Evolutionary conservation across 1,140 invertebrate genomes (phyloP), one percentile per base, ranked within the genome.

Genomic region (Drosophila sturtevanti): DNA sequence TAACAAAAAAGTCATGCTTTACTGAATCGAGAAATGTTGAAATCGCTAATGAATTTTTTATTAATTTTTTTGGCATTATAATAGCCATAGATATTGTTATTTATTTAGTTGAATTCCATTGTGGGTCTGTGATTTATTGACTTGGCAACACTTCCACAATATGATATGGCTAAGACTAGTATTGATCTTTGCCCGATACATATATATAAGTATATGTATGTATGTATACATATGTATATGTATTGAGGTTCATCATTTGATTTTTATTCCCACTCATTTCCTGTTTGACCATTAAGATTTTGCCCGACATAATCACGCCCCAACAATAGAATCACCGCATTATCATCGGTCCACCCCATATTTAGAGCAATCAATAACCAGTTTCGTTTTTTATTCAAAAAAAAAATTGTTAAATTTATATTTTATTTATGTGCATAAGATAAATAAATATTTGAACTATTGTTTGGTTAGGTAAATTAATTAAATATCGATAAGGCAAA

Each of bases 21-120:
- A 35, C 14, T 56, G 54, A 34, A 34, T 11, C 22, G 52, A 14
- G 5, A 71, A 68, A 79, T 44, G 63, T 31, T 37, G 41, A 56
- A 63, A 51, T 54, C 63, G 82, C 79, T 89, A 87, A 87, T 87
- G 82, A 89, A 84, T 79, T 87, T 86, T 77, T 73, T 86, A 78
- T 73, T 77, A 70, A 86, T 86, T 73, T 70, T 71, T 68, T 21
- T 48, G 41, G 54, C 37, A 80, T 76, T 63, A 62, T 61, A 66
- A 72, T 63, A 54, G 37, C 35, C 16, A 63, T 27, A 75, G 41
- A 48, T 48, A 48, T 48, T 48, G 41, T 48, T 48, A 48, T 48
- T 48, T 48, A 48, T 48, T 48, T 48, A 48, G 41, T 48, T 60
- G 34, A 38, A 60, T 38, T 34, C 9, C 27, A 56, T 34, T 56